These are phyloP conservation scores for Phoebastria nigripes DNA, from an alignment of 2,797 vertebrate species.

Conservation along the genomic window DNA sequence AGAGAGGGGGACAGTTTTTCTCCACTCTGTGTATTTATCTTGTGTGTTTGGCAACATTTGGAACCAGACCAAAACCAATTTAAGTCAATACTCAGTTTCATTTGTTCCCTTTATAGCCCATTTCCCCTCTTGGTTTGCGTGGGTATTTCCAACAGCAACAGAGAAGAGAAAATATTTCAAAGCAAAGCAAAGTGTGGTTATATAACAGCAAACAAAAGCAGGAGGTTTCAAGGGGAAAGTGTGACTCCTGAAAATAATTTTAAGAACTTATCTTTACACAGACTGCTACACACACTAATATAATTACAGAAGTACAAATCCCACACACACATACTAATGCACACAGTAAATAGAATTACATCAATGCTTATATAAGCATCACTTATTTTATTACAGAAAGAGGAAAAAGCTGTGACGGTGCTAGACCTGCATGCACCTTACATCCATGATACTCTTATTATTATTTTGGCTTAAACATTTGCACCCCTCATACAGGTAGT, in stretches of 20 bases:
- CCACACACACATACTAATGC: not conserved
- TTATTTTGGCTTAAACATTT: not conserved
- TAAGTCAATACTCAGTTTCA: conserved; percentile 37
- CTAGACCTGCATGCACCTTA: not conserved
- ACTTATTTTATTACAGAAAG: not conserved
- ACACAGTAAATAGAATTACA: not conserved
- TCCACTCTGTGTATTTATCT: conserved; percentile 8
- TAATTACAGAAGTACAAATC: not conserved
- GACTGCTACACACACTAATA: not conserved
- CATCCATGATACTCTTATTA: no score
- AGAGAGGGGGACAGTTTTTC: not conserved
- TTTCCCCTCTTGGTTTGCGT: conserved; percentile 57
- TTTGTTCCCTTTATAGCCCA: conserved; percentile 53
- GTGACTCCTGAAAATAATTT: conserved; percentile 5
- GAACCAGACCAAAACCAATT: conserved; percentile 31
- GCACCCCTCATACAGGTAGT: rapidly evolving
- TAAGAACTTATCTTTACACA: not conserved
- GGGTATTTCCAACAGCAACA: conserved; percentile 50
- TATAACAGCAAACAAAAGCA: conserved; percentile 45
- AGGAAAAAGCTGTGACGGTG: not conserved
- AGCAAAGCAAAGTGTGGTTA: conserved; percentile 43
- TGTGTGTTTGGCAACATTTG: conserved; percentile 43
- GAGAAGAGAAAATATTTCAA: conserved; percentile 50
- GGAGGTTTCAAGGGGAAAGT: conserved; percentile 24
- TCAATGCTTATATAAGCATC: not conserved